Base-by-base conservation (phyloP, 2,888 invertebrate genomes). In the Erynnis tages region DNA sequence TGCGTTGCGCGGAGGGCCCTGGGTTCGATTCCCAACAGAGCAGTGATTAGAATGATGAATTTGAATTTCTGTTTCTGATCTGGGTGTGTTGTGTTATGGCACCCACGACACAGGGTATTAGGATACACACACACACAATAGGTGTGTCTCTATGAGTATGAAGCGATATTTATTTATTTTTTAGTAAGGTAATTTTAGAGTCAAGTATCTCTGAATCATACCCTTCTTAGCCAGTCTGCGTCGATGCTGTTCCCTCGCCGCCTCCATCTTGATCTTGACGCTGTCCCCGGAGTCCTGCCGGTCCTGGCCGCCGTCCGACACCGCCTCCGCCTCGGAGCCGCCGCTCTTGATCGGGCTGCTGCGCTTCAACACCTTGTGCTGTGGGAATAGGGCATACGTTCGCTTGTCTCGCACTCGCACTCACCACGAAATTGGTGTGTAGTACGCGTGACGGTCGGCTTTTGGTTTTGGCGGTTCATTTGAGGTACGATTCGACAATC, bases 251-350 rank as follows among this genome's bases (percentile, higher is more conserved):
- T 90, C 90, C 34, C 90, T 57, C 0, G 87, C 89, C 0, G 82
- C 84, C 59, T 90, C 90, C 90, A 90, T 90, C 64, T 89, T 85
- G 54, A 90, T 69, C 77, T 88, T 90, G 58, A 88, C 75, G 56
- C 71, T 66, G 70, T 86, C 85, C 0, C 80, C 79, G 14, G 67
- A 67, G 55, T 76, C 79, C 40, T 69, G 67, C 0, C 76, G 60
- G 47, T 80, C 81, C 57, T 71, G 69, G 4, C 67, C 60, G 0
- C 78, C 79, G 55, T 80, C 84, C 0, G 77, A 76, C 27, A 67
- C 79, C 21, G 61, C 67, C 53, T 85, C 86, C 5, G 79, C 75
- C 64, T 83, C 85, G 4, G 80, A 79, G 13, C 84, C 86, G 2
- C 85, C 85, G 54, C 79, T 80, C 75, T 84, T 85, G 34, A 82